phyloP scores from a whole-genome alignment of 1,140 invertebrate species.

The Monomorium pharaonis region DNA sequence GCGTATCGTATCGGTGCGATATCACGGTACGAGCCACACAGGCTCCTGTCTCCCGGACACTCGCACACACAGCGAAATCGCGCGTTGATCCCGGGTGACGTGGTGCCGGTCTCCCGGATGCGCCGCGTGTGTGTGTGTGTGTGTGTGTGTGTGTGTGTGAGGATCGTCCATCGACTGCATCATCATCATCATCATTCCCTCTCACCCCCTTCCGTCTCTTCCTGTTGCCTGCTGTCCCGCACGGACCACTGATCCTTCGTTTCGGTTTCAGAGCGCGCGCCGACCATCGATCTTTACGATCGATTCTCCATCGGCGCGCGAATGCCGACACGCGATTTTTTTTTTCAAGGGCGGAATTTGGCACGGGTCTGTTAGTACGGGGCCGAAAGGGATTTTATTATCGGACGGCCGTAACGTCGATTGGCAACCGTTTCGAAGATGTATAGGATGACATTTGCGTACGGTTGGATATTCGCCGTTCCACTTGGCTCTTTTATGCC shows the following conservation, averaged over 20 bases:
- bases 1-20: constrained; percentile 52
- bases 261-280: constrained; percentile 36
- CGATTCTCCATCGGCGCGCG: neutral
- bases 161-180: constrained; percentile 59
- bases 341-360: neutral
- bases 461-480: neutral
- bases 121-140: too few species aligned
- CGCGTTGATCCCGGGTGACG: too few species aligned
- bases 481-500: neutral
- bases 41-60: constrained; percentile 16
- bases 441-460: neutral
- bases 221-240: constrained; percentile 27
- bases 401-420: constrained; percentile 8
- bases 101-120: constrained; percentile 62
- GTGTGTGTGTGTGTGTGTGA: too few species aligned
- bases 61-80: constrained; percentile 26
- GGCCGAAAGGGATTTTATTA: constrained; percentile 25
- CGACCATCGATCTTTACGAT: constrained; percentile 42
- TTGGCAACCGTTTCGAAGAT: constrained; percentile 28
- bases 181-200: constrained; percentile 54
- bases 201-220: neutral
- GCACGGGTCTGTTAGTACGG: neutral
- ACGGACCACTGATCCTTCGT: constrained; percentile 67
- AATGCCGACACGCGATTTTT: neutral
- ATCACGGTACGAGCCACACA: constrained; percentile 38